Base-by-base conservation (phyloP, 2,797 vertebrate genomes). In the Remorina albescens region DNA sequence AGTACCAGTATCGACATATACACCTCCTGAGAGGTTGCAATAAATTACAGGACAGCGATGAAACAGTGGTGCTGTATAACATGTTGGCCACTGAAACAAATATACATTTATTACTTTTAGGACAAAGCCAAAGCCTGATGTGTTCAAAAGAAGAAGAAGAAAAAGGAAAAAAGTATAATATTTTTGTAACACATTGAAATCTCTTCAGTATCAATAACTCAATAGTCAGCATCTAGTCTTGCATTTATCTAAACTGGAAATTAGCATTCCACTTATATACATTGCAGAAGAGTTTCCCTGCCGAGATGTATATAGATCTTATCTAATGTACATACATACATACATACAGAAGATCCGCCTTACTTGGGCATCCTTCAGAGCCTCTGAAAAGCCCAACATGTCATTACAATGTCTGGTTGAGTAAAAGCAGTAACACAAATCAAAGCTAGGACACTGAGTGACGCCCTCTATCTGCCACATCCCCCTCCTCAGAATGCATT, bases 341-440 rank as follows among this genome's bases (percentile, higher is more conserved):
- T 69, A 80, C 49, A 61, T 6, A 78, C 39, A 46, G 8, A 80
- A 36, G 39, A 78, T 67, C 57, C 81, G 75, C 58, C 81, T 88
- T 61, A 72, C 67, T 60, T n/a, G 23, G 6, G 53, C 78, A 87
- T 88, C 74, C 63, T 68, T 89, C 86, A 83, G 64, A 67, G 82
- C 67, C 81, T 81, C 71, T 86, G 59, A 78, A 80, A 85, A 80
- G 67, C 80, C 73, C 82, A 44, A 71, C 67, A 71, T 90, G 88
- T 89, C 89, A 85, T 85, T 86, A 78, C 84, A 76, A 71, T 77
- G 88, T 91, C 87, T 83, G 74, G 77, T 74, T 80, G 84, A 89
- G 87, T 90, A 85, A 91, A 90, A 87, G 82, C 81, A 82, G 79
- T 72, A 77, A 84, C 89, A 91, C 89, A 92, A 93, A 93, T 92